phyloP scores from a whole-genome alignment of 2,888 invertebrate species.

The Folsomia manolachei region DNA sequence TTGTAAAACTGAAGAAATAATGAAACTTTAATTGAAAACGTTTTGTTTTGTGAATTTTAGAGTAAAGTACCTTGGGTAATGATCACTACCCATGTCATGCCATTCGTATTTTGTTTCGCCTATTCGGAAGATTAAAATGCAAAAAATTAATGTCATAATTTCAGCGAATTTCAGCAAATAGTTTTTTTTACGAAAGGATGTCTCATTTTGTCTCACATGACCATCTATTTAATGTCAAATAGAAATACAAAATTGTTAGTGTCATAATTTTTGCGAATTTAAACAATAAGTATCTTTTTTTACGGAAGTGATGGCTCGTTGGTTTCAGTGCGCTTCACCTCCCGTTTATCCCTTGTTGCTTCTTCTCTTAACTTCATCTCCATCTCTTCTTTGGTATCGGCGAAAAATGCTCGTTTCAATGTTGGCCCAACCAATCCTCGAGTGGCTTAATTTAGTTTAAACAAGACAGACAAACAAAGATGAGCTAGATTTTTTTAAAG shows the following conservation, averaged over 20 bases:
- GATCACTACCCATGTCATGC: slow-evolving; percentile 41
- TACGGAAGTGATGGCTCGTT: slow-evolving; percentile 7
- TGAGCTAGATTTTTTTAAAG: background rate
- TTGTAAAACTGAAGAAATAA: too few species aligned
- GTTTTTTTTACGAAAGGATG: too few species aligned
- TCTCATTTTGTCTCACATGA: slow-evolving; percentile 48
- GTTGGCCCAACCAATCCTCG: slow-evolving; percentile 41
- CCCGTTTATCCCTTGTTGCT: slow-evolving; percentile 29
- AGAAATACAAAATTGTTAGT: slow-evolving; percentile 14
- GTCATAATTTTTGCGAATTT: background rate
- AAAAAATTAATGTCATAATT: too few species aligned
- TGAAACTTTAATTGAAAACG: too few species aligned
- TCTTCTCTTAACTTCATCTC: slow-evolving; percentile 33
- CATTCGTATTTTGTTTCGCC: too few species aligned
- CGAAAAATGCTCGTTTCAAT: slow-evolving; percentile 47
- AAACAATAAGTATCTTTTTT: too few species aligned
- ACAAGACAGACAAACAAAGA: background rate
- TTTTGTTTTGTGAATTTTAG: too few species aligned
- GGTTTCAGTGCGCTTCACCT: slow-evolving; percentile 1
- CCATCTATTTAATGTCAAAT: too few species aligned
- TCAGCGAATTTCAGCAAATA: too few species aligned
- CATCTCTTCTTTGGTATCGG: slow-evolving; percentile 44
- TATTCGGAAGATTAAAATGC: too few species aligned
- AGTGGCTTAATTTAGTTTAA: slow-evolving; percentile 31
- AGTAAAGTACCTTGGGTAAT: too few species aligned